phyloP scores from a whole-genome alignment of 1,140 invertebrate genomes.

The Camponotus vicinus region DNA sequence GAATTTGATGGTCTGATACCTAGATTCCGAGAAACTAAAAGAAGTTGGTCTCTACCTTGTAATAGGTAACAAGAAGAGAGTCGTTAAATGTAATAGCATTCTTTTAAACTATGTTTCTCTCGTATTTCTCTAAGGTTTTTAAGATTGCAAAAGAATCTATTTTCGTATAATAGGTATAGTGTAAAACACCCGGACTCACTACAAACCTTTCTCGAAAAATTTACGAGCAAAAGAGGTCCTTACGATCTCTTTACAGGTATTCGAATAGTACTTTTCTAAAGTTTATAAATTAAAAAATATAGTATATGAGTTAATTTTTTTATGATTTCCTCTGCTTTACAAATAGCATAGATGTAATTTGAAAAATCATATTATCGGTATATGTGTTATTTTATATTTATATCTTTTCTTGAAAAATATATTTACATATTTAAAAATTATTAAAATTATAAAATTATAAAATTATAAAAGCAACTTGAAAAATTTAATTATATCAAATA shows the following conservation, averaged over 20 bases:
- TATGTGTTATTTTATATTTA: no score
- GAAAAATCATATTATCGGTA: no score
- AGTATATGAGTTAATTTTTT: slow-evolving; percentile 10
- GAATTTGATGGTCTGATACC: slow-evolving; percentile 67
- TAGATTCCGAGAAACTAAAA: slow-evolving; percentile 53
- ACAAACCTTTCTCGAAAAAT: slow-evolving; percentile 48
- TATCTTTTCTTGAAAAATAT: no score
- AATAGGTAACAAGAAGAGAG: slow-evolving; percentile 51
- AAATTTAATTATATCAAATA: no score
- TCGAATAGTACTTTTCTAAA: neutral
- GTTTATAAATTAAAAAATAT: neutral
- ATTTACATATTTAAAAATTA: no score
- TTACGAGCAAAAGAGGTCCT: slow-evolving; percentile 68
- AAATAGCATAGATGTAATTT: no score
- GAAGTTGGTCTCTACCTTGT: slow-evolving; percentile 51
- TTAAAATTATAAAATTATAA: no score
- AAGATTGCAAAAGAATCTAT: neutral
- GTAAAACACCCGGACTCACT: slow-evolving; percentile 37
- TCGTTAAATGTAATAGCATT: neutral
- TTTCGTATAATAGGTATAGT: slow-evolving; percentile 45
- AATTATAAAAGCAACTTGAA: no score
- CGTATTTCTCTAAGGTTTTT: neutral
- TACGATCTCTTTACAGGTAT: slow-evolving; percentile 75
- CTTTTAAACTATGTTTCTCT: neutral
- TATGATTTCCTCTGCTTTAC: neutral